A percentile compares a stretch with the other conserved stretches of the same genome.
These are phyloP conservation scores for Ostrea denselamellosa DNA, from an alignment of 1,140 invertebrate genomes.

Conservation along the genomic window DNA sequence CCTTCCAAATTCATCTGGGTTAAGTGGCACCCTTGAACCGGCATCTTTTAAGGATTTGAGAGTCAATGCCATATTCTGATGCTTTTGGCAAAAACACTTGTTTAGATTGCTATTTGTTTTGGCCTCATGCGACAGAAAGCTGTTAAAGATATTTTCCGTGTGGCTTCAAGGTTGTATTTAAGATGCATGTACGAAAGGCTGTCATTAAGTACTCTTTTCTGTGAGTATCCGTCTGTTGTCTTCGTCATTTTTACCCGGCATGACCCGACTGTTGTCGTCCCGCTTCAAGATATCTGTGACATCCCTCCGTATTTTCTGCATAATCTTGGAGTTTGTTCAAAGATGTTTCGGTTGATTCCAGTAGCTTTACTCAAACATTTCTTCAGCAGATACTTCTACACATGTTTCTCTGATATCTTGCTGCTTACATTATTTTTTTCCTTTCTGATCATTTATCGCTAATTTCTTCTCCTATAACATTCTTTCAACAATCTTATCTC, in stretches of 20 bases:
- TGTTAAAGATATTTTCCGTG: constrained; percentile 30
- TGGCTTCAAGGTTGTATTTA: constrained; percentile 29
- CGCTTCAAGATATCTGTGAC: constrained; percentile 48
- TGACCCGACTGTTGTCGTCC: constrained; percentile 48
- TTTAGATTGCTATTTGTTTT: constrained; percentile 42
- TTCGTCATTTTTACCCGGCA: constrained; percentile 51
- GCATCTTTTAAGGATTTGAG: constrained; percentile 33
- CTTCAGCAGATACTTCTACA: constrained; percentile 18
- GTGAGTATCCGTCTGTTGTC: background rate
- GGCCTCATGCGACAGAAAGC: constrained; percentile 25
- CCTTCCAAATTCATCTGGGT: too few species aligned
- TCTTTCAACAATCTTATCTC: constrained; percentile 14
- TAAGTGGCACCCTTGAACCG: constrained; percentile 27
- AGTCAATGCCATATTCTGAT: constrained; percentile 52
- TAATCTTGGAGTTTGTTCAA: background rate
- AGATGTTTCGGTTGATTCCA: background rate
- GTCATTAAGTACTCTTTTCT: constrained; percentile 48
- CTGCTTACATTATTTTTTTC: background rate
- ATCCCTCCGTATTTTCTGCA: background rate
- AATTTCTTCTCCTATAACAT: constrained; percentile 39
- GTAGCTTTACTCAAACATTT: background rate
- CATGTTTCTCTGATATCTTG: background rate
- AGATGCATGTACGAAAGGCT: constrained; percentile 12
- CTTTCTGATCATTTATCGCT: constrained; percentile 9
- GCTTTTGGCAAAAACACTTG: constrained; percentile 49